These are phyloP conservation scores for Tiliacea aurago DNA, from an alignment of 2,888 invertebrate species.

Conservation along the genomic window DNA sequence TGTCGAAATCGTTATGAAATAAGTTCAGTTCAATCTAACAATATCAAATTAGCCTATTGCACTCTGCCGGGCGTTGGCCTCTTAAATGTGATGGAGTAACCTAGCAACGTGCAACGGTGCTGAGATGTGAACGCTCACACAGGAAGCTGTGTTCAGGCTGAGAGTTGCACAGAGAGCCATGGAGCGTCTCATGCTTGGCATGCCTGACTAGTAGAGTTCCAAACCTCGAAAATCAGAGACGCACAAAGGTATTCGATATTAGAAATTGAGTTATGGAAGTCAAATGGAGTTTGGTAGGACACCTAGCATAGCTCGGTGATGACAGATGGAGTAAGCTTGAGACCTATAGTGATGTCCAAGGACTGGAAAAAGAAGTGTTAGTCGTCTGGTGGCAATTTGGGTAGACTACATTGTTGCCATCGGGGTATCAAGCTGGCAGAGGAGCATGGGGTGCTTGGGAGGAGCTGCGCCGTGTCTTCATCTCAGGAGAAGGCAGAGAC, in stretches of 20 bases:
- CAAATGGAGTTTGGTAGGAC: not conserved
- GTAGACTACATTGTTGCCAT: no score
- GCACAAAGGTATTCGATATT: not conserved
- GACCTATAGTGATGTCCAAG: not conserved
- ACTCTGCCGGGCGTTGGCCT: not conserved
- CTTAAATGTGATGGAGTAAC: rapidly evolving
- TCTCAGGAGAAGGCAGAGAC: no score
- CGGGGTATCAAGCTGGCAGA: not conserved
- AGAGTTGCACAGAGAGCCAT: not conserved
- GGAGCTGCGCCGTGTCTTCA: no score
- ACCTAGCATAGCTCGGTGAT: no score
- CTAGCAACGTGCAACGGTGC: not conserved
- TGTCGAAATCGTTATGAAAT: constrained; percentile 44
- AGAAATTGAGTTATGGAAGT: not conserved
- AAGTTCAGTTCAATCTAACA: not conserved
- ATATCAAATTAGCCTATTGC: not conserved
- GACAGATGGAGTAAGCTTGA: not conserved
- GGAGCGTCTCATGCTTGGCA: not conserved
- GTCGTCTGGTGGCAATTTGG: no score
- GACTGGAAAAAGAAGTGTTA: no score
- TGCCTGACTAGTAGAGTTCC: not conserved
- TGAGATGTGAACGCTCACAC: not conserved
- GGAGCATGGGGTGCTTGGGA: not conserved
- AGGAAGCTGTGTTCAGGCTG: no score
- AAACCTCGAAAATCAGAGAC: not conserved